Percentiles rank a stretch among this genome's conserved stretches.
Evolutionary conservation across 2,888 invertebrate genomes (phyloP).

Genomic region (Drosophila leonis): DNA sequence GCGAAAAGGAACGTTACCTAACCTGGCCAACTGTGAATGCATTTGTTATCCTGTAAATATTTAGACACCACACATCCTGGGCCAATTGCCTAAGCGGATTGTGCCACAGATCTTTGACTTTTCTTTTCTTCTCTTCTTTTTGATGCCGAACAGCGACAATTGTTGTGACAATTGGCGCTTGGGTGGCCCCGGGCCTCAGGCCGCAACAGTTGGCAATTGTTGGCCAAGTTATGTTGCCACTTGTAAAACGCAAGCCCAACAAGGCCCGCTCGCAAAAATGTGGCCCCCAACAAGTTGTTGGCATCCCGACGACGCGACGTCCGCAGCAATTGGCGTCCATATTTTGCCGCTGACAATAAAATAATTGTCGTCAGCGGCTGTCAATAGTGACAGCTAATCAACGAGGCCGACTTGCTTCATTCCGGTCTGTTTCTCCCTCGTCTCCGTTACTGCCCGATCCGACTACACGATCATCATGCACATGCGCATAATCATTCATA

Average conservation of each 20-base stretch:
- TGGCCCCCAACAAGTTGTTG: constrained; percentile 70
- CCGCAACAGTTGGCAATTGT: constrained; percentile 17
- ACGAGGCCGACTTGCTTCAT: constrained; percentile 26
- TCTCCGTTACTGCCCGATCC: background rate
- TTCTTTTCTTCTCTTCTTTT: background rate
- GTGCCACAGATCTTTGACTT: constrained; percentile 53
- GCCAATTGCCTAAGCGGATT: constrained; percentile 53
- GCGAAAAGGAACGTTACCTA: background rate
- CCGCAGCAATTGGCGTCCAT: constrained; percentile 40
- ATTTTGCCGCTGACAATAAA: constrained; percentile 46
- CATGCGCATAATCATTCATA: constrained; percentile 79
- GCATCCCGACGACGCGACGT: constrained; percentile 51
- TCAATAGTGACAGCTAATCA: constrained; percentile 81
- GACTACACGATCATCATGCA: constrained; percentile 53
- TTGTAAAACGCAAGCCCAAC: constrained; percentile 75
- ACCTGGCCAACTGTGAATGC: constrained; percentile 37
- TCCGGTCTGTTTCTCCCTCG: constrained; percentile 3
- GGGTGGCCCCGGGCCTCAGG: constrained; percentile 58
- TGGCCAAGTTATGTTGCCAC: constrained; percentile 68
- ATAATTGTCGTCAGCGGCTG: constrained; percentile 61
- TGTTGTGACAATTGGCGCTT: constrained; percentile 70
- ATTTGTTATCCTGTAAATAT: constrained; percentile 63
- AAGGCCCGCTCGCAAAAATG: constrained; percentile 55
- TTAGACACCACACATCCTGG: constrained; percentile 54
- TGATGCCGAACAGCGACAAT: constrained; percentile 35